Base-by-base conservation (phyloP, 1,140 invertebrate genomes). In the Drosophila repleta region DNA sequence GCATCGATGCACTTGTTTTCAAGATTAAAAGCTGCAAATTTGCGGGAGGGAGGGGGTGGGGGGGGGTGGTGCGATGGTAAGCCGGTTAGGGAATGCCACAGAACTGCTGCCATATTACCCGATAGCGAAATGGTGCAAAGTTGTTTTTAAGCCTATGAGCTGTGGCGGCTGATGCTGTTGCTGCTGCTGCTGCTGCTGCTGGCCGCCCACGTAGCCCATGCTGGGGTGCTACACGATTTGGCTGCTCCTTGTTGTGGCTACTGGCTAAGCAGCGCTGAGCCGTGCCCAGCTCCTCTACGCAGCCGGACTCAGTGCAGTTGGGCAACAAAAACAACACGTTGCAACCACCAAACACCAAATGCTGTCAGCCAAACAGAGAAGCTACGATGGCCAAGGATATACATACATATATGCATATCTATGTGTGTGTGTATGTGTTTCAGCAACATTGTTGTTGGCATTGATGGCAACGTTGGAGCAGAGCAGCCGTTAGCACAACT, bases 261-360 rank as follows among this genome's bases (percentile, higher is more conserved):
- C 26, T 41, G 66, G 71, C 55, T 56, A 61, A 66, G 56, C 68
- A 45, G 21, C 65, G 65, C 46, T 67, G 55, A 58, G 53, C 64
- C 35, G 39, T 64, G 48, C 32, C 57, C 58, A 32, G 48, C 21
- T 17, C 48, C 37, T 3, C 37, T 3, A 43, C 32, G 32, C 18
- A 39, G 39, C 41, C 18, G 13, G 26, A 35, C 32, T 39, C 20
- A 8, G 10, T 63, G 35, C 20, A 17, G 18, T 8, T 35, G 53
- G 17, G 70, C 57, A 67, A n/a, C 32, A 56, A 85, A 70, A 84
- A 85, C 81, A 80, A 74, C 85, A 67, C 68, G 57, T 62, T 67
- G 37, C 65, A 85, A 81, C 81, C 81, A 85, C 74, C 70, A 85
- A 84, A 85, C 81, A 87, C 81, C 81, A 85, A 85, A 85, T 81